Evolutionary conservation across 2,113 vertebrate species (phyloP).

Genomic region (Lanius ludovicianus): DNA sequence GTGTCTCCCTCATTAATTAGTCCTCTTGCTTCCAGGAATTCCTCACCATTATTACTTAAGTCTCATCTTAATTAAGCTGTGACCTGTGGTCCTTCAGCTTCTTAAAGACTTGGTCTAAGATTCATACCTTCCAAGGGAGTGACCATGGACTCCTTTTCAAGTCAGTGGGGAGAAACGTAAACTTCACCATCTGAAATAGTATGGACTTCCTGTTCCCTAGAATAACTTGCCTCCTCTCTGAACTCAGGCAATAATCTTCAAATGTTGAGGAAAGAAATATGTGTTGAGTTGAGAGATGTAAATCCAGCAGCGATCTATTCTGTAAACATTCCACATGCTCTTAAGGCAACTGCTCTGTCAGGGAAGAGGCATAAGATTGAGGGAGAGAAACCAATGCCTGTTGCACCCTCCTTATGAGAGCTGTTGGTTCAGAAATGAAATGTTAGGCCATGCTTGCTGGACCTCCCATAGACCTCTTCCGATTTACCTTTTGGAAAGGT

Average conservation of each 20-base stretch:
- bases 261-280: neutral
- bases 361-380: neutral
- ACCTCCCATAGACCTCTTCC: neutral
- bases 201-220: neutral
- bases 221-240: neutral
- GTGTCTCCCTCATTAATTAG: neutral
- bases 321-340: neutral
- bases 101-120: neutral
- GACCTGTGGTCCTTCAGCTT: neutral
- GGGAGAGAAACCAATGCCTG: neutral
- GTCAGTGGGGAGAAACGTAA: neutral
- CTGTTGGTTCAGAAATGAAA: neutral
- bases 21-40: neutral
- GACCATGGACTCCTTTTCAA: neutral
- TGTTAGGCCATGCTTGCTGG: neutral
- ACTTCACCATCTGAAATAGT: neutral
- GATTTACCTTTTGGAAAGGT: neutral
- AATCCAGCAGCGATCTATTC: neutral
- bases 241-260: neutral
- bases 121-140: neutral
- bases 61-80: neutral
- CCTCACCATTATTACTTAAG: neutral
- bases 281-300: neutral
- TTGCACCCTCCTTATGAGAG: neutral
- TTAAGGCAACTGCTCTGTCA: neutral